Evolutionary conservation across 2,888 invertebrate genomes (phyloP), one percentile per base, ranked within the genome.

Genomic region (Catocala fraxini): DNA sequence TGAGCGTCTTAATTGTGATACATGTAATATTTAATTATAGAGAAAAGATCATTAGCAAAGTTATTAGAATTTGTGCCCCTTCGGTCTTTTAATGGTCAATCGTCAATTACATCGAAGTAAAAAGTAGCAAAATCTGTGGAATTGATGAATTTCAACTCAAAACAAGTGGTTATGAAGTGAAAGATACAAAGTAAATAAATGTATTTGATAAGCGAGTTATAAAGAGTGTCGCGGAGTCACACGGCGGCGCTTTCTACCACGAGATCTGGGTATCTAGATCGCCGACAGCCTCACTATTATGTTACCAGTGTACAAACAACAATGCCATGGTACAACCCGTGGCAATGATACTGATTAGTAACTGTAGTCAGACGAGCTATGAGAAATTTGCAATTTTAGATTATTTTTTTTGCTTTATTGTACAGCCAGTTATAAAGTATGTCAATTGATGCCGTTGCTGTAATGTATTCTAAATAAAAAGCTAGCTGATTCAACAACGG

Each of bases 231-330:
- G 77, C 64, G 47, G 57, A 72, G 71, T 79, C 75, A 68, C 76
- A 79, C 77, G 71, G 35, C 35, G 35, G 63, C 73, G 78, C 86
- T 86, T 88, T 88, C 84, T 85, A 85, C 73, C 66, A 67, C 75
- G 75, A 80, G 84, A 90, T 88, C 86, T 88, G 81, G 88, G 87
- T 91, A 91, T 90, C 85, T 88, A 87, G 91, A 89, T 87, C 89
- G 82, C 71, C 82, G 84, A 60, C 85, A 76, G 69, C 74, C 83
- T 75, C 68, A 71, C 75, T 81, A 87, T 87, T 85, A 87, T 85
- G 79, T 83, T 86, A 80, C 79, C 71, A 79, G 70, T 71, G 78
- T 80, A 81, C 61, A 52, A 68, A 85, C 82, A 89, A 89, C 83
- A 89, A 89, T 87, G 83, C 81, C 80, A 74, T 64, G 71, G 73